Conservation (phyloP, 2,113 vertebrate species). For the Tricholaema leucomelas region DNA sequence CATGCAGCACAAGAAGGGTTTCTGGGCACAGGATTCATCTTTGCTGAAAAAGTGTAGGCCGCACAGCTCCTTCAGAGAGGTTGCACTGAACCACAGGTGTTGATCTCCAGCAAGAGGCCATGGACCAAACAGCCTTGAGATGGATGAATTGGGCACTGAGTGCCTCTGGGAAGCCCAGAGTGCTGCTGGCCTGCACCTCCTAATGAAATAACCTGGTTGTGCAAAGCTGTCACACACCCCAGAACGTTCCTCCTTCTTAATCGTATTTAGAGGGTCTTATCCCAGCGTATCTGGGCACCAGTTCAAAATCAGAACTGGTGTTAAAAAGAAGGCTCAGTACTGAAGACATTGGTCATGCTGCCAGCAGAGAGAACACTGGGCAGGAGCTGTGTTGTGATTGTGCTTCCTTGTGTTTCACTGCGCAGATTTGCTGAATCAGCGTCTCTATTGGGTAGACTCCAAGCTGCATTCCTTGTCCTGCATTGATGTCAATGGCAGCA, state of each 20-base stretch:
- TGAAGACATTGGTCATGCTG: slow-evolving; percentile 55
- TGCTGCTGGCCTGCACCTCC: neutral
- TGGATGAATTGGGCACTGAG: neutral
- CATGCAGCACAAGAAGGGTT: neutral
- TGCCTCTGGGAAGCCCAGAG: neutral
- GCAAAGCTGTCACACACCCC: neutral
- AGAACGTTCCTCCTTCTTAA: slow-evolving; percentile 39
- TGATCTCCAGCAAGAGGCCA: neutral
- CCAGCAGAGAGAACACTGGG: slow-evolving; percentile 36
- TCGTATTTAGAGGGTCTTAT: slow-evolving; percentile 43
- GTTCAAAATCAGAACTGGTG: slow-evolving; percentile 40
- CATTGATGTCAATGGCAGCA: slow-evolving; percentile 90
- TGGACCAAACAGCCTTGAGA: neutral
- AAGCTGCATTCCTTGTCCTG: slow-evolving; percentile 96
- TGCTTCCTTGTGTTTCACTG: slow-evolving; percentile 47
- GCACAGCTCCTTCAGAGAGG: neutral
- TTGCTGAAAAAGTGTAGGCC: neutral
- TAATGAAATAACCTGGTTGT: slow-evolving; percentile 3
- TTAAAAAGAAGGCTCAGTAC: neutral
- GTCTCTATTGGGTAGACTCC: slow-evolving; percentile 98
- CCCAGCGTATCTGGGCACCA: slow-evolving; percentile 49
- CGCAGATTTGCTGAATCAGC: slow-evolving; percentile 91
- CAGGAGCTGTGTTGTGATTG: slow-evolving; percentile 33
- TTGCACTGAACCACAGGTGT: neutral
- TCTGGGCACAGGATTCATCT: neutral